Conservation (phyloP, 1,140 invertebrate genomes). For the Mamestra configurata region DNA sequence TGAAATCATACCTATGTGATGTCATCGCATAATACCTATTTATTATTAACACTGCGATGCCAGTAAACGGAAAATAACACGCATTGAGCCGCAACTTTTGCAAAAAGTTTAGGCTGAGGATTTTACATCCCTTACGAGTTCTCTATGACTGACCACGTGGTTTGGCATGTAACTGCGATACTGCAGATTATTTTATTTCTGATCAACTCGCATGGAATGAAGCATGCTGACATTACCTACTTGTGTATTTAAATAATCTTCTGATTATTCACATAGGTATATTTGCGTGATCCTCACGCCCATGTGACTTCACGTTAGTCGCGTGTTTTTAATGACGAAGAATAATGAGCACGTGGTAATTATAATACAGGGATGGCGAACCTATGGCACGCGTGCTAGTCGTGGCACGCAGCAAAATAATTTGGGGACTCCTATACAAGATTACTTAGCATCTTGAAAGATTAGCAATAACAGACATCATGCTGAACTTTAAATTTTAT, state of each 20-base stretch:
- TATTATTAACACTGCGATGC: background rate
- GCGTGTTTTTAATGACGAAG: slow-evolving; percentile 17
- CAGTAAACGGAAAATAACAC: slow-evolving; percentile 12
- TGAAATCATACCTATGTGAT: slow-evolving; percentile 32
- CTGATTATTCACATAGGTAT: background rate
- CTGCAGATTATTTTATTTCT: no score
- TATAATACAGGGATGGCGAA: no score
- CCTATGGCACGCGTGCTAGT: no score
- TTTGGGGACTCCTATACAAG: no score
- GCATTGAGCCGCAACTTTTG: background rate
- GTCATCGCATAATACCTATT: slow-evolving; percentile 7
- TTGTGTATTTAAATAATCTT: background rate
- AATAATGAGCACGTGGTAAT: slow-evolving; percentile 44
- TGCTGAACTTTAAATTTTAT: no score
- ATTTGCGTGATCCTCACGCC: background rate
- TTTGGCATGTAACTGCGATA: no score
- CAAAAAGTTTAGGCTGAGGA: background rate
- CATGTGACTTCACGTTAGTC: slow-evolving; percentile 17
- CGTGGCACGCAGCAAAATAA: no score
- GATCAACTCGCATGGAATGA: background rate
- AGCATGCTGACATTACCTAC: background rate
- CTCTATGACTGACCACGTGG: no score
- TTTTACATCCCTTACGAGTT: background rate
- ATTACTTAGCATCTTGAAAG: no score
- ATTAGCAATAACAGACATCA: no score